phyloP scores from a whole-genome alignment of 2,113 vertebrate species.

The Zosterops hypoxanthus region DNA sequence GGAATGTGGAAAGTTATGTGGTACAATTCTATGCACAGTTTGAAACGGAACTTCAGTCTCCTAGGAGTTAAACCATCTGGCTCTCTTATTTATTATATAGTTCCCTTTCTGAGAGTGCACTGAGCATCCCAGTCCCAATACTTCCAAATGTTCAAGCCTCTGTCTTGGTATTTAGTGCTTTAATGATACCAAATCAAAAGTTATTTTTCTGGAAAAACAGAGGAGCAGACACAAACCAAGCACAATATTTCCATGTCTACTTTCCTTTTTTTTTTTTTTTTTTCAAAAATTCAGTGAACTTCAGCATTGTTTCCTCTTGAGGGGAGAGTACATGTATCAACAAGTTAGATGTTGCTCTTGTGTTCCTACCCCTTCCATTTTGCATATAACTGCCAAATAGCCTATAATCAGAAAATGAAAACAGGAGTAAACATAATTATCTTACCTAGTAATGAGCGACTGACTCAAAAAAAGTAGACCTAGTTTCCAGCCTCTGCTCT shows the following conservation, averaged over 20 bases:
- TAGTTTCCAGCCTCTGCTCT: neutral
- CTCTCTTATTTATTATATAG: neutral
- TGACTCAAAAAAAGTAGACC: neutral
- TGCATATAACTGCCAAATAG: neutral
- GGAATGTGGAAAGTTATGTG: neutral
- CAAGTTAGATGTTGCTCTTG: neutral
- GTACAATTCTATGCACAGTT: neutral
- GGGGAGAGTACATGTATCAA: rapidly evolving
- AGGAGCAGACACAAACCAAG: neutral
- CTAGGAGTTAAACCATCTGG: neutral
- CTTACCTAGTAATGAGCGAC: neutral
- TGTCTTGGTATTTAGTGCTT: neutral
- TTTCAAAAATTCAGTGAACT: neutral
- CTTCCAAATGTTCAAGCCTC: neutral
- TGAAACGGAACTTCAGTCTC: neutral
- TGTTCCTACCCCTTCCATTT: neutral
- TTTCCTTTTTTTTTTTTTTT: neutral
- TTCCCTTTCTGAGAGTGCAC: neutral
- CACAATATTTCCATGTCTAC: neutral
- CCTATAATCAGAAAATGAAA: neutral
- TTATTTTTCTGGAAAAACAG: neutral
- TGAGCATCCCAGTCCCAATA: no score
- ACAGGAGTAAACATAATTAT: neutral
- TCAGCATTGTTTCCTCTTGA: neutral
- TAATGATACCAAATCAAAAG: neutral